Percentiles rank a stretch among this genome's conserved stretches.
Conservation (phyloP, 1,140 invertebrate genomes). For the Macrostomum lignano region DNA sequence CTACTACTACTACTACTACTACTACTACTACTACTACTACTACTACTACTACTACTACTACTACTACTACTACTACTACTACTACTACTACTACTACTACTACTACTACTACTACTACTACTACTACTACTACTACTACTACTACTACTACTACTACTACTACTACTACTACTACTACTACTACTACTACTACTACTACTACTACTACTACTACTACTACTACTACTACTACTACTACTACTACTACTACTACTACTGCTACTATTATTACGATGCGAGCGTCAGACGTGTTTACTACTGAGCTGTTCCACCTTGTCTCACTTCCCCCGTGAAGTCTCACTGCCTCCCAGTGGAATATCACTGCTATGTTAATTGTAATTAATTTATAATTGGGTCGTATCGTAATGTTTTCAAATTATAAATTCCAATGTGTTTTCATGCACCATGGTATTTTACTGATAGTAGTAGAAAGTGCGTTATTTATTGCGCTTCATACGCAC, state of each 20-base stretch:
- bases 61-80: constrained; percentile 1
- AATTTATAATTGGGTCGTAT: no score
- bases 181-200: constrained; percentile 5
- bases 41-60: constrained; percentile 1
- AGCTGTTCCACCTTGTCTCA: no score
- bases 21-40: constrained; percentile 2
- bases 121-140: constrained; percentile 1
- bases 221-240: constrained; percentile 6
- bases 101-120: constrained; percentile 1
- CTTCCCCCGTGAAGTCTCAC: no score
- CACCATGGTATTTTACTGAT: no score
- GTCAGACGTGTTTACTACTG: no score
- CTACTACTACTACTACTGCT: constrained; percentile 5
- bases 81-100: constrained; percentile 2
- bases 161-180: constrained; percentile 2
- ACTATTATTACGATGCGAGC: no score
- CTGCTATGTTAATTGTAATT: no score
- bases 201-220: constrained; percentile 5
- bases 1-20: constrained; percentile 1
- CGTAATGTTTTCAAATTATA: no score
- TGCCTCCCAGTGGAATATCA: no score
- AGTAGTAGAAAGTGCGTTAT: no score
- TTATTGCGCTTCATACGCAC: no score
- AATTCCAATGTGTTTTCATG: no score
- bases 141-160: constrained; percentile 2